Conservation (phyloP, 2,888 invertebrate genomes). For the Sylvicola fuscatus region DNA sequence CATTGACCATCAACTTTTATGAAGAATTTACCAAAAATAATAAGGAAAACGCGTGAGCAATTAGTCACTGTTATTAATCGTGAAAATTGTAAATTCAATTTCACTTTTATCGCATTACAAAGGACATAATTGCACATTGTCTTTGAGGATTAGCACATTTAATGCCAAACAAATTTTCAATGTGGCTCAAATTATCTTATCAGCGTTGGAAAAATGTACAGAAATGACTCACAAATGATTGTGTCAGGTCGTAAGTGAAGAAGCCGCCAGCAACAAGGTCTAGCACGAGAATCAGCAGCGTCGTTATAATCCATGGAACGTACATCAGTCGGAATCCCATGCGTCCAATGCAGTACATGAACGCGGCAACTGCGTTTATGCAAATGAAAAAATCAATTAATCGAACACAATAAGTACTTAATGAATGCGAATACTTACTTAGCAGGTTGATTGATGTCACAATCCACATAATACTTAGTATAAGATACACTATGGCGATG, state of each 20-base stretch:
- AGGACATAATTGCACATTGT: no score
- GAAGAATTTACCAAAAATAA: no score
- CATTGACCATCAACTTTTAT: no score
- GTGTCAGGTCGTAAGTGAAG: slow-evolving; percentile 21
- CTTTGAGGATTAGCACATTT: no score
- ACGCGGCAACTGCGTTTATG: slow-evolving; percentile 10
- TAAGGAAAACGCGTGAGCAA: no score
- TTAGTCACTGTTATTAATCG: no score
- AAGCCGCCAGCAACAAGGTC: slow-evolving; percentile 26
- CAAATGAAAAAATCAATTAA: not conserved
- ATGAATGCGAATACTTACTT: slow-evolving; percentile 1
- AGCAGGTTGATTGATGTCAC: slow-evolving; percentile 4
- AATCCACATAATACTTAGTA: slow-evolving; percentile 3
- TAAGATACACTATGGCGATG: slow-evolving; percentile 2
- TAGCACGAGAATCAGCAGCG: slow-evolving; percentile 18
- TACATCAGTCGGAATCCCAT: slow-evolving; percentile 11
- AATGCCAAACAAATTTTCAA: no score
- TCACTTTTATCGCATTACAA: no score
- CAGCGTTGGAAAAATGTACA: no score
- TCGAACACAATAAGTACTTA: not conserved
- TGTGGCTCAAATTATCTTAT: no score
- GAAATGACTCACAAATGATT: slow-evolving; percentile 19
- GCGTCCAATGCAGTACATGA: slow-evolving; percentile 6
- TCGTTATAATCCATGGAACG: slow-evolving; percentile 25
- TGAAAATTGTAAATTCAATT: no score